These are phyloP conservation scores for Tetranychus truncatus DNA, from an alignment of 2,888 invertebrate genomes.

Conservation along the genomic window DNA sequence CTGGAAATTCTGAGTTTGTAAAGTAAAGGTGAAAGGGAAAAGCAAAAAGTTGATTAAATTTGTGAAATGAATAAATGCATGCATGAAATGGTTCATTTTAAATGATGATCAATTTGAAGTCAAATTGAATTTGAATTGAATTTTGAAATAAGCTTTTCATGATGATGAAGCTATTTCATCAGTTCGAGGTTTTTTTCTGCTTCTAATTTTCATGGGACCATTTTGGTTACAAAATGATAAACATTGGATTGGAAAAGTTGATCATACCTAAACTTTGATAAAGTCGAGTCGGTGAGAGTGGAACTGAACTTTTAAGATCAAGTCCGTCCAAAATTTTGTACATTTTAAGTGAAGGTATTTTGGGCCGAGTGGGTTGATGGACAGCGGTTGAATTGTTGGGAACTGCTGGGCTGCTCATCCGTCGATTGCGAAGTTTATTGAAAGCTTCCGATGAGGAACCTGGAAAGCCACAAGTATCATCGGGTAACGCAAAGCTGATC, in stretches of 20 bases:
- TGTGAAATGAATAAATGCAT: no score
- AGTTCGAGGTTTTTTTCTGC: no score
- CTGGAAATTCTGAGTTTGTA: background rate
- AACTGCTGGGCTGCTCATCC: slow-evolving; percentile 10
- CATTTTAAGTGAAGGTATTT: slow-evolving; percentile 22
- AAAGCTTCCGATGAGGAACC: background rate
- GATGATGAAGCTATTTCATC: no score
- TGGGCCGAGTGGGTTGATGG: slow-evolving; percentile 16
- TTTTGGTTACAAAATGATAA: no score
- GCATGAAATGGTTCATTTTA: no score
- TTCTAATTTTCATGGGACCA: no score
- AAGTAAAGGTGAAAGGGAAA: no score
- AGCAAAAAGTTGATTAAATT: no score
- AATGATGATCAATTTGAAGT: no score
- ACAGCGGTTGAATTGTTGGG: slow-evolving; percentile 2
- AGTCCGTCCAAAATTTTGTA: slow-evolving; percentile 25
- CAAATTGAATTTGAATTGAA: no score
- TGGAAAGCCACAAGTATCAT: background rate
- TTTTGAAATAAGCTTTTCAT: no score
- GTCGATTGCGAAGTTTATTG: slow-evolving; percentile 1
- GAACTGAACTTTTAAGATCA: slow-evolving; percentile 27
- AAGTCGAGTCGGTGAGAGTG: slow-evolving; percentile 25
- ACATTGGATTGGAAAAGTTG: background rate
- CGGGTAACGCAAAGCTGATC: background rate
- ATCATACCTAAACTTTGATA: background rate